These are phyloP conservation scores for Oryzias sinensis DNA, from an alignment of 2,797 vertebrate genomes.

Conservation along the genomic window DNA sequence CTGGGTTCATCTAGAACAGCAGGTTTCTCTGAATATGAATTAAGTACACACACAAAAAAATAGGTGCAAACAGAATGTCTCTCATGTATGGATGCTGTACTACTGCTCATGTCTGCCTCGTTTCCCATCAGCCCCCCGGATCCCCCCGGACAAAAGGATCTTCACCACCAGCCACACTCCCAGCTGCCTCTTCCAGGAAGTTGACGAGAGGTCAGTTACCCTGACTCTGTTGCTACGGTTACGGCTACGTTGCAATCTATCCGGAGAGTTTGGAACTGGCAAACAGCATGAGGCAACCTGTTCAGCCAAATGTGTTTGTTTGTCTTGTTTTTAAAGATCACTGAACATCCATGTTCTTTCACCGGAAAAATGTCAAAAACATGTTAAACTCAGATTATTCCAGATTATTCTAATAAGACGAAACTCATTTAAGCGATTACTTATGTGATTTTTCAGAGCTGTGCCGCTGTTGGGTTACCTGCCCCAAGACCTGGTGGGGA, in stretches of 20 bases:
- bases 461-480: slow-evolving; percentile 88
- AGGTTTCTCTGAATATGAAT: slow-evolving; percentile 29
- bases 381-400: no score
- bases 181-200: slow-evolving; percentile 93
- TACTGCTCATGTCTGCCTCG: slow-evolving; percentile 11
- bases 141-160: slow-evolving; percentile 90
- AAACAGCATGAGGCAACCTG: not conserved
- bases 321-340: not conserved
- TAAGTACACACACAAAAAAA: not conserved
- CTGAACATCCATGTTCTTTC: not conserved
- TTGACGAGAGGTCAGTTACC: slow-evolving; percentile 87
- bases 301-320: not conserved
- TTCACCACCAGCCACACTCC: slow-evolving; percentile 95
- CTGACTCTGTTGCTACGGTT: not conserved
- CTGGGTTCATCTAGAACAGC: not conserved
- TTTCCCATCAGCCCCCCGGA: slow-evolving; percentile 84
- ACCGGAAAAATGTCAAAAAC: no score
- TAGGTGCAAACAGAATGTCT: slow-evolving; percentile 1
- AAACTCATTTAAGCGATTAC: no score
- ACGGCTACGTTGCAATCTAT: not conserved
- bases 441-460: slow-evolving; percentile 67
- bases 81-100: not conserved
- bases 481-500: slow-evolving; percentile 89
- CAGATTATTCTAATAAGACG: no score
- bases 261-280: not conserved